Evolutionary conservation across 2,888 invertebrate genomes (phyloP).

Genomic region (Andrena minutula): DNA sequence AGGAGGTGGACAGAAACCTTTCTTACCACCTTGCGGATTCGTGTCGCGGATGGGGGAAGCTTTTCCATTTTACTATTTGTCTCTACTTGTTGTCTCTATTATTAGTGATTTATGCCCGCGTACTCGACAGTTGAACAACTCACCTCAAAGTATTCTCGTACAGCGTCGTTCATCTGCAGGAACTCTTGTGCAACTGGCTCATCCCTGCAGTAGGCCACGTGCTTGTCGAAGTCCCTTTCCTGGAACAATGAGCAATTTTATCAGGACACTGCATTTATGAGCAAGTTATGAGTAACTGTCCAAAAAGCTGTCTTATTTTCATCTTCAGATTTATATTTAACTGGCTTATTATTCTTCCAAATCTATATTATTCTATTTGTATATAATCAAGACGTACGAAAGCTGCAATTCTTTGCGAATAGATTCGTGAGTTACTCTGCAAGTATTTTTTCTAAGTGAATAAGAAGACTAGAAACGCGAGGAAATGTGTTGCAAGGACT

Average conservation of each 20-base stretch:
- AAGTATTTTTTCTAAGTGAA: neutral
- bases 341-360: neutral
- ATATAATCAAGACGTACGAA: neutral
- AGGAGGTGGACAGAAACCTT: conserved; percentile 31
- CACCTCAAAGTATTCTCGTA: conserved; percentile 93
- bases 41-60: neutral
- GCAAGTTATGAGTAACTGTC: neutral
- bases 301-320: too few relatives aligned
- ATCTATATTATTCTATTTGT: too few relatives aligned
- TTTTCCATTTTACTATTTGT: neutral
- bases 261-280: neutral
- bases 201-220: conserved; percentile 95
- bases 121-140: conserved; percentile 74
- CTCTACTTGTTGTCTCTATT: neutral
- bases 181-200: conserved; percentile 94
- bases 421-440: neutral
- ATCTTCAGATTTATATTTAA: too few relatives aligned
- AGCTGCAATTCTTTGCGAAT: neutral
- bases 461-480: neutral
- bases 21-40: conserved; percentile 39
- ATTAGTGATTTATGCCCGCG: neutral
- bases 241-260: conserved; percentile 67
- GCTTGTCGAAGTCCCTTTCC: conserved; percentile 97
- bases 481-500: conserved; percentile 67
- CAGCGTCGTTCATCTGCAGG: conserved; percentile 89